Percentiles rank a stretch among this genome's conserved stretches.
These are phyloP conservation scores for Trachymyrmex cornetzi DNA, from an alignment of 1,140 invertebrate genomes.

Conservation along the genomic window DNA sequence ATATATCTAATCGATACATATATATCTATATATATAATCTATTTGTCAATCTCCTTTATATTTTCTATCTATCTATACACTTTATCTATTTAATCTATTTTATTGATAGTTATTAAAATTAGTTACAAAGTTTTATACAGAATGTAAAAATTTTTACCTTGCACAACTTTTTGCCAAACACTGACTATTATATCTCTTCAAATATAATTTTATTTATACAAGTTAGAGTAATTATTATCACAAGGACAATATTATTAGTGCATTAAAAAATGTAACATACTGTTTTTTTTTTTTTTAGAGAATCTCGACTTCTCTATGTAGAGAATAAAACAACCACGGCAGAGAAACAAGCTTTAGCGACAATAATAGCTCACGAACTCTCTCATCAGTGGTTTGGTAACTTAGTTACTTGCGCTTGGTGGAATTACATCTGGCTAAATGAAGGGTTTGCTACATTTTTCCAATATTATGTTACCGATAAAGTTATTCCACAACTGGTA, in stretches of 20 bases:
- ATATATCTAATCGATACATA: not conserved
- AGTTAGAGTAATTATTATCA: conserved; percentile 6
- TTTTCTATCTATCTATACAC: no score
- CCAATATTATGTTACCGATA: conserved; percentile 90
- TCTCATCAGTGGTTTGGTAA: conserved; percentile 90
- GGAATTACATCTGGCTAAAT: conserved; percentile 90
- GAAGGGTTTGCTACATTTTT: conserved; percentile 91
- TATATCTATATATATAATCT: no score
- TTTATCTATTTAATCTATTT: no score
- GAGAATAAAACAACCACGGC: conserved; percentile 84
- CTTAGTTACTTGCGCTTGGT: conserved; percentile 89
- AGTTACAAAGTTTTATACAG: no score
- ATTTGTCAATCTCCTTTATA: not conserved
- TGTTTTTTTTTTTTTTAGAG: conserved; percentile 84
- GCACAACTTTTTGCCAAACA: no score
- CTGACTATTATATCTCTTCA: not conserved
- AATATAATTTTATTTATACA: not conserved
- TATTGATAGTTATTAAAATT: no score
- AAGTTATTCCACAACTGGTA: conserved; percentile 67
- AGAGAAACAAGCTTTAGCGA: conserved; percentile 87
- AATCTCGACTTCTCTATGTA: conserved; percentile 88
- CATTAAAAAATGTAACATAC: not conserved
- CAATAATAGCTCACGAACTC: conserved; percentile 89
- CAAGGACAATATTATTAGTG: not conserved
- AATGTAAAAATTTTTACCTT: no score